Percentiles rank a stretch among this genome's conserved stretches.
These are phyloP conservation scores for Labroides dimidiatus DNA, from an alignment of 2,797 vertebrate genomes.

Conservation along the genomic window DNA sequence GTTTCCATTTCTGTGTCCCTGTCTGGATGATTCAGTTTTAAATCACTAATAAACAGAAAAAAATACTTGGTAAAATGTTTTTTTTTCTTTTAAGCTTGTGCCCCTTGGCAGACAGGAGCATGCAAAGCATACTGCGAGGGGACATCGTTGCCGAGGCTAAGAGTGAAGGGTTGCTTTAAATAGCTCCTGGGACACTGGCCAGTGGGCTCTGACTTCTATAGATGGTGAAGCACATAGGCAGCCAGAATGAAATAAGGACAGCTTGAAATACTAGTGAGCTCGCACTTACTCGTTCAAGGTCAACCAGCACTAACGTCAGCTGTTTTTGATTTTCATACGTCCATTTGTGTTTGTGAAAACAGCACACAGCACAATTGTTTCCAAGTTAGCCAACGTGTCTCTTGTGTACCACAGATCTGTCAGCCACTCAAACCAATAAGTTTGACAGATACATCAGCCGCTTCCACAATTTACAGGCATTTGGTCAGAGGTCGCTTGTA, in stretches of 20 bases:
- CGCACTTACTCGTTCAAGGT: constrained; percentile 91
- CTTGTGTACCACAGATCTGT: constrained; percentile 19
- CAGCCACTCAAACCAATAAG: constrained; percentile 30
- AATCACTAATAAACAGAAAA: not conserved
- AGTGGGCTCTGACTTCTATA: constrained; percentile 94
- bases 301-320: constrained; percentile 90
- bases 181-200: constrained; percentile 87
- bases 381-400: not conserved
- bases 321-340: constrained; percentile 75
- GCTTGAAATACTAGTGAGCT: constrained; percentile 90
- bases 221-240: constrained; percentile 94
- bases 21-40: not conserved
- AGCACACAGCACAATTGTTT: constrained; percentile 2
- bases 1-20: not conserved
- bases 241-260: constrained; percentile 90
- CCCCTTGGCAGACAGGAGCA: constrained; percentile 81
- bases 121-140: constrained; percentile 83
- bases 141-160: constrained; percentile 61
- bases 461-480: constrained; percentile 36
- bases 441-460: constrained; percentile 27
- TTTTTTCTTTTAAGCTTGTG: constrained; percentile 16
- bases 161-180: constrained; percentile 89
- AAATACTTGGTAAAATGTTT: not conserved
- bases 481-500: constrained; percentile 15
- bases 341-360: constrained; percentile 21